Conservation (phyloP, 2,797 vertebrate species). For the Myotis planiceps region DNA sequence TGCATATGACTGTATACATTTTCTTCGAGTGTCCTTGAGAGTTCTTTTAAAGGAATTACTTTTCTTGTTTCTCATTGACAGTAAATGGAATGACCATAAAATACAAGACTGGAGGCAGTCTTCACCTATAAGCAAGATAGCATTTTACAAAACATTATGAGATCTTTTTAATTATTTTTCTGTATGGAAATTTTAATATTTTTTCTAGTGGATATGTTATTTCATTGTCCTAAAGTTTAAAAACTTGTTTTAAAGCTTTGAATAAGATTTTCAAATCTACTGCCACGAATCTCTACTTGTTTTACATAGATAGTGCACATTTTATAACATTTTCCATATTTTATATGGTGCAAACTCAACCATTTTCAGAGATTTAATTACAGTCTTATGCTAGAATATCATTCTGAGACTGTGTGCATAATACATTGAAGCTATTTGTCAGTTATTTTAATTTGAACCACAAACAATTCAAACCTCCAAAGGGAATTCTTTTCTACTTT, state of each 20-base stretch:
- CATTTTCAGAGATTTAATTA: conserved; percentile 16
- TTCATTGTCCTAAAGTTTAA: conserved; percentile 33
- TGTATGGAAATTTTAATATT: conserved; percentile 12
- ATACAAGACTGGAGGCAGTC: background rate
- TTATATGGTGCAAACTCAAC: background rate
- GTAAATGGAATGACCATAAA: background rate
- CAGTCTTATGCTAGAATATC: background rate
- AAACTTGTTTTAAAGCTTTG: conserved; percentile 23
- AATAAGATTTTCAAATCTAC: conserved; percentile 19
- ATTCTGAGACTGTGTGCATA: background rate
- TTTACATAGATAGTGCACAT: background rate
- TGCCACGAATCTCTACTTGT: conserved; percentile 3
- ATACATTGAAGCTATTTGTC: background rate
- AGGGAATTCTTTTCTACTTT: background rate
- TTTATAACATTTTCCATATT: background rate
- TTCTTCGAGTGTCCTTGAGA: conserved; percentile 8
- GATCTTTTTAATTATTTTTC: conserved; percentile 21
- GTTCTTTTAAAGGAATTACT: conserved; percentile 35
- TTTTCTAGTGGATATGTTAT: background rate
- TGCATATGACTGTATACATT: background rate
- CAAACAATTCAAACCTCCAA: background rate
- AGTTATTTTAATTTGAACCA: background rate
- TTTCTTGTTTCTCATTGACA: conserved; percentile 17
- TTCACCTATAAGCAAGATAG: background rate
- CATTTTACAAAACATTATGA: background rate